Evolutionary conservation across 2,113 vertebrate genomes (phyloP).

Genomic region (Perca flavescens): DNA sequence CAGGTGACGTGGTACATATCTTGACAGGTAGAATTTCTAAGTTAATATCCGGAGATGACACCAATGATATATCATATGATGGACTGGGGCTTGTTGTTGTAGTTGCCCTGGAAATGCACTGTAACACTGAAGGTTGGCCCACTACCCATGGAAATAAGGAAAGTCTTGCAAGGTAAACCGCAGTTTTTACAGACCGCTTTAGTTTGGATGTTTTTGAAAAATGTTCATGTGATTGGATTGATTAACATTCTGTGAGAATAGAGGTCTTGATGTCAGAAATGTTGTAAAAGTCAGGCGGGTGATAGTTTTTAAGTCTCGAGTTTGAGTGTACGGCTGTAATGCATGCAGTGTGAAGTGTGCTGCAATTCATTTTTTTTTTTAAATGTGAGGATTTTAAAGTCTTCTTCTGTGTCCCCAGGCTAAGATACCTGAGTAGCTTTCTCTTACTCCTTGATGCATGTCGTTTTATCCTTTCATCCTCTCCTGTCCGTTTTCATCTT

Average conservation of each 20-base stretch:
- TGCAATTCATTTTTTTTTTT: slow-evolving; percentile 33
- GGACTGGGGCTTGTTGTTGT: neutral
- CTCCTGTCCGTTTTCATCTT: slow-evolving; percentile 57
- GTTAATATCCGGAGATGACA: neutral
- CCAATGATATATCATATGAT: neutral
- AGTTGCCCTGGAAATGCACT: neutral
- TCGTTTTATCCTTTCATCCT: slow-evolving; percentile 56
- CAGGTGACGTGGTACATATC: neutral
- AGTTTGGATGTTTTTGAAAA: neutral
- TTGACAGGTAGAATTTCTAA: neutral
- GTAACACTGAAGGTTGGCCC: neutral
- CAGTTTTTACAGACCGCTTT: neutral
- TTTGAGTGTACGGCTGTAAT: neutral
- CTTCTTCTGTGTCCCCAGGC: slow-evolving; percentile 42
- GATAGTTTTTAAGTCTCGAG: slow-evolving; percentile 22
- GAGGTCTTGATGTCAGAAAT: neutral
- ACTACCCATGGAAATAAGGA: neutral
- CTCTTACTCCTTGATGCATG: slow-evolving; percentile 29
- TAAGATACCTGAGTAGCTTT: slow-evolving; percentile 48
- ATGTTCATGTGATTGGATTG: neutral
- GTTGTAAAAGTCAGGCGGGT: neutral
- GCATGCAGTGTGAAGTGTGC: neutral
- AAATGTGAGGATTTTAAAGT: slow-evolving; percentile 34
- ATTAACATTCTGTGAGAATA: neutral
- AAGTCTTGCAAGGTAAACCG: neutral